Conservation (phyloP, 2,113 vertebrate genomes). For the Rhodinocichla rosea region DNA sequence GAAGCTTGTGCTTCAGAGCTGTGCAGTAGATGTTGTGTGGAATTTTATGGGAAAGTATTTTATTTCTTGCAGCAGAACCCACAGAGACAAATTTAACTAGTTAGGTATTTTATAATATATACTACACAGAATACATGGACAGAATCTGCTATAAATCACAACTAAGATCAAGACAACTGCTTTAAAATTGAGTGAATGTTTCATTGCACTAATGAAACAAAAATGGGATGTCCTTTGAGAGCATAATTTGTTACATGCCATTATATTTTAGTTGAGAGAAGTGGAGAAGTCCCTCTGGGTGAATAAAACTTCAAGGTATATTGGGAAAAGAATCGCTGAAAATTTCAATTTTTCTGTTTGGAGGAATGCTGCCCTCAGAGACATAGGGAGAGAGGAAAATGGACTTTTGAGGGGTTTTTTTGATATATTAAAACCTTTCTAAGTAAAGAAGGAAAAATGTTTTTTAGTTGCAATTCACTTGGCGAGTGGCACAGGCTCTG, state of each 20-base stretch:
- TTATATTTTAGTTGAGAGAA: constrained; percentile 62
- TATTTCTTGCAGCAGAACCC: constrained; percentile 20
- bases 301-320: constrained; percentile 65
- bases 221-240: constrained; percentile 66
- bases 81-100: constrained; percentile 58
- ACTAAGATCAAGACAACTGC: constrained; percentile 61
- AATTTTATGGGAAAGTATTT: constrained; percentile 46
- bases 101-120: constrained; percentile 53
- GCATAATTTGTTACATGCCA: constrained; percentile 67
- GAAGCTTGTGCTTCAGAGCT: neutral
- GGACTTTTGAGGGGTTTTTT: neutral
- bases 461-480: neutral
- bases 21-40: neutral
- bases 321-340: constrained; percentile 37
- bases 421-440: neutral
- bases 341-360: neutral
- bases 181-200: constrained; percentile 75
- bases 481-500: accelerated
- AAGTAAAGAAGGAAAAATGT: neutral
- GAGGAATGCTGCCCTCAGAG: neutral
- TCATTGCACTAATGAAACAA: constrained; percentile 75
- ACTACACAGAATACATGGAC: constrained; percentile 31
- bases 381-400: neutral
- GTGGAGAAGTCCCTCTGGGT: constrained; percentile 32
- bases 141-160: constrained; percentile 65